Evolutionary conservation across 2,113 vertebrate genomes (phyloP).

Genomic region (Phodopus roborovskii): DNA sequence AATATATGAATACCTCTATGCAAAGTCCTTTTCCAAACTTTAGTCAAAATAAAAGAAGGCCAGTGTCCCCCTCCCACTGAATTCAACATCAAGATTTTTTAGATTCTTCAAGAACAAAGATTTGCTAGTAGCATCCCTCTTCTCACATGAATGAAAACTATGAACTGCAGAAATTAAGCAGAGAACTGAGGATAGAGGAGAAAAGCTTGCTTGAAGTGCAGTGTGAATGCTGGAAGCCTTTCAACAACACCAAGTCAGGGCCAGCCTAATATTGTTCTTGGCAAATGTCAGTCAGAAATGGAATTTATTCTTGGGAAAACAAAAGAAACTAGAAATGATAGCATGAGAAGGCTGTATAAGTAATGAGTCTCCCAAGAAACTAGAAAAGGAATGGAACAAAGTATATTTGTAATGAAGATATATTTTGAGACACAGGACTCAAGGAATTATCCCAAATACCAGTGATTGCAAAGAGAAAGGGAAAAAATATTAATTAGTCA

Average conservation of each 20-base stretch:
- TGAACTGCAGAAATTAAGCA: background rate
- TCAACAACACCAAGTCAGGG: background rate
- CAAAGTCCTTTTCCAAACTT: background rate
- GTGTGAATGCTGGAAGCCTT: background rate
- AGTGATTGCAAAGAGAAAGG: background rate
- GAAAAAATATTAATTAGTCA: background rate
- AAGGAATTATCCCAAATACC: background rate
- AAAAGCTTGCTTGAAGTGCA: background rate
- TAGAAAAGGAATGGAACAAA: background rate
- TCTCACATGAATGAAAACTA: background rate
- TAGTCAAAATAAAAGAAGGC: background rate
- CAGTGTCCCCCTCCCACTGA: background rate
- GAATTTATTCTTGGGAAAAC: background rate
- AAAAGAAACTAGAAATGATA: background rate
- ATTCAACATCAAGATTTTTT: no score
- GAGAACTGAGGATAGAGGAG: background rate
- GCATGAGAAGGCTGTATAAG: background rate
- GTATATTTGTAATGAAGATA: background rate
- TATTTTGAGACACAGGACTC: background rate
- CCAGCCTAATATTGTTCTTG: background rate
- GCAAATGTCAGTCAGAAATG: background rate
- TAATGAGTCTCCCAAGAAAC: background rate
- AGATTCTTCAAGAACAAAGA: background rate
- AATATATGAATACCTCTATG: background rate
- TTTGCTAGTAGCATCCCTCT: background rate